A percentile compares a stretch with the other conserved stretches of the same genome.
Evolutionary conservation across 2,797 vertebrate genomes (phyloP).

Genomic region (Crax fasciolata): DNA sequence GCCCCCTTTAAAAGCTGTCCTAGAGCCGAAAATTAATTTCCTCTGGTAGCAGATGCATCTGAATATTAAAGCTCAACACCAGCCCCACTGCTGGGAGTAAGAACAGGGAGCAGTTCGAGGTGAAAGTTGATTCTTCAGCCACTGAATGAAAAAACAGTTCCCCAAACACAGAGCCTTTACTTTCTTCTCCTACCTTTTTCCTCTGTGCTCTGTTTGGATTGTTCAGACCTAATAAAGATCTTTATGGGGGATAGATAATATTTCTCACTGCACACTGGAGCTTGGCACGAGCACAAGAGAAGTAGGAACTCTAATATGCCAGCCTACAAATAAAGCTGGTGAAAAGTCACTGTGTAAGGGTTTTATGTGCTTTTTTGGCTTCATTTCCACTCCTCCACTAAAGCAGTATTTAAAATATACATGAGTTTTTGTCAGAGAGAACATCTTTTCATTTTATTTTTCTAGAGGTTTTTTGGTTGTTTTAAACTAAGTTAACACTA

Average conservation of each 20-base stretch:
- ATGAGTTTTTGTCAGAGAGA: neutral
- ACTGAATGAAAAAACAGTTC: neutral
- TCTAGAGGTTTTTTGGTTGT: neutral
- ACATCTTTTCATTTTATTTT: neutral
- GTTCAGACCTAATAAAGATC: neutral
- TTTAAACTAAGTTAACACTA: neutral
- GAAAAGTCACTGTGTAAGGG: slow-evolving; percentile 58
- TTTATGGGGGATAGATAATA: neutral
- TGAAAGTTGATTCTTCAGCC: neutral
- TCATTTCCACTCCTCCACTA: neutral
- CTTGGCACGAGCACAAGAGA: slow-evolving; percentile 5
- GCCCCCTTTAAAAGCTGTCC: slow-evolving; percentile 34
- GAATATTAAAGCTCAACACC: neutral
- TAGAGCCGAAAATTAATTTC: slow-evolving; percentile 61
- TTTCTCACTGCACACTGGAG: neutral
- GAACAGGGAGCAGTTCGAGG: neutral
- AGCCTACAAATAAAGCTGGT: slow-evolving; percentile 45
- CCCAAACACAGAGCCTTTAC: neutral
- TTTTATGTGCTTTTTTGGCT: slow-evolving; percentile 52
- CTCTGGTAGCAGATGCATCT: slow-evolving; percentile 14
- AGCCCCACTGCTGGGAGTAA: neutral
- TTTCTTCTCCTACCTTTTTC: neutral
- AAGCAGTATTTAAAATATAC: slow-evolving; percentile 43
- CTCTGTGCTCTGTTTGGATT: neutral
- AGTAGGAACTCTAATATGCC: neutral